These are phyloP conservation scores for Chloroclysta siterata DNA, from an alignment of 2,888 invertebrate species.

Conservation along the genomic window DNA sequence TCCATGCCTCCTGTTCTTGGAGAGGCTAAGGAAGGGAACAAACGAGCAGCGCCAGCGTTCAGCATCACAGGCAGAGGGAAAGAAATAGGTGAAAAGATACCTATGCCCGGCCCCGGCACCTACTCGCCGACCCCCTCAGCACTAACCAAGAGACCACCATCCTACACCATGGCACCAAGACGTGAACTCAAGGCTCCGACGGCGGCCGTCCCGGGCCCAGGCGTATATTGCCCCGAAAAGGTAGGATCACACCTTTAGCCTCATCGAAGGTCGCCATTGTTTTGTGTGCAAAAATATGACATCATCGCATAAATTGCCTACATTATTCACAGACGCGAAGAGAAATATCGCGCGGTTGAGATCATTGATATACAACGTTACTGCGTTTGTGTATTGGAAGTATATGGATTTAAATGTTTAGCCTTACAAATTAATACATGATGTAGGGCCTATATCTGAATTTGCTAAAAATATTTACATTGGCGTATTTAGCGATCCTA, in stretches of 20 bases:
- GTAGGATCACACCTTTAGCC: conserved; percentile 47
- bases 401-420: conserved; percentile 2
- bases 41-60: conserved; percentile 93
- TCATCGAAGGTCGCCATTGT: conserved; percentile 26
- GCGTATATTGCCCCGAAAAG: conserved; percentile 88
- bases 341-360: conserved; percentile 23
- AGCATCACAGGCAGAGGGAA: conserved; percentile 94
- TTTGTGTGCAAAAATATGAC: conserved; percentile 39
- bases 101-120: conserved; percentile 93
- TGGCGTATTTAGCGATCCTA: conserved; percentile 33
- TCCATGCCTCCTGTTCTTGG: conserved; percentile 92
- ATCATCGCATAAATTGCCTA: conserved; percentile 33
- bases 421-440: not conserved
- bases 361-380: conserved; percentile 27
- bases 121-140: conserved; percentile 85
- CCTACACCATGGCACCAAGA: conserved; percentile 92
- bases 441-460: no score
- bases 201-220: conserved; percentile 83
- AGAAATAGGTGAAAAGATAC: conserved; percentile 67
- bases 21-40: conserved; percentile 80
- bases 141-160: conserved; percentile 86
- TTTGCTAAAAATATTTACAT: no score
- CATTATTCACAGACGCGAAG: conserved; percentile 34
- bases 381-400: conserved; percentile 3
- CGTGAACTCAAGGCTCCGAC: conserved; percentile 69